A percentile compares a stretch with the other conserved stretches of the same genome.
phyloP scores from a whole-genome alignment of 1,140 invertebrate genomes.

The Papilio helenus region DNA sequence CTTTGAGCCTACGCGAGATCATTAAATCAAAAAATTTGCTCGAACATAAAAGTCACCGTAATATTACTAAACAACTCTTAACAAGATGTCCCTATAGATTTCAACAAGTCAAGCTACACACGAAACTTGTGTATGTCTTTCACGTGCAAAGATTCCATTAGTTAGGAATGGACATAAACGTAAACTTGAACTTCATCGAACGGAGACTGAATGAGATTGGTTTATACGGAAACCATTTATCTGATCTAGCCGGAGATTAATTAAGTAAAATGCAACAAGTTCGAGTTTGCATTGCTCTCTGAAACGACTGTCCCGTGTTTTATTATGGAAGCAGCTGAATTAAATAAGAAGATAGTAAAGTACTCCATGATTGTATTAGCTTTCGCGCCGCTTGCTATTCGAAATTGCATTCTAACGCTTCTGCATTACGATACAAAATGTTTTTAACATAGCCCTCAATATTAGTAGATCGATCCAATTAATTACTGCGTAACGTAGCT shows the following conservation, averaged over 20 bases:
- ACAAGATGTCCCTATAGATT: conserved; percentile 13
- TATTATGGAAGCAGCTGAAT: conserved; percentile 74
- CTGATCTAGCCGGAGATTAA: conserved; percentile 76
- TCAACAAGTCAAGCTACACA: neutral
- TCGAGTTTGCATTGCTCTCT: conserved; percentile 74
- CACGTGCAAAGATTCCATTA: conserved; percentile 26
- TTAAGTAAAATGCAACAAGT: conserved; percentile 82
- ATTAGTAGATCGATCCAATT: conserved; percentile 37
- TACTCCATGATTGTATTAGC: conserved; percentile 53
- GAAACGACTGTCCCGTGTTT: conserved; percentile 72
- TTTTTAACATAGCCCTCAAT: conserved; percentile 1
- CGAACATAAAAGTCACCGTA: conserved; percentile 15
- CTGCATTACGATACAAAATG: conserved; percentile 14
- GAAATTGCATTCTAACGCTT: conserved; percentile 27
- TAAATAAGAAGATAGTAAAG: conserved; percentile 65
- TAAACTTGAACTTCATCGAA: conserved; percentile 51
- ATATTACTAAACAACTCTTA: conserved; percentile 19
- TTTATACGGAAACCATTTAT: conserved; percentile 65
- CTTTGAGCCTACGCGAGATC: neutral
- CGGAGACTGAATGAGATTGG: conserved; percentile 56
- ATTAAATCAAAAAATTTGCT: conserved; percentile 14
- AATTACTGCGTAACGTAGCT: conserved; percentile 37
- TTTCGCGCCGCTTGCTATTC: conserved; percentile 37
- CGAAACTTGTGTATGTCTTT: conserved; percentile 19
- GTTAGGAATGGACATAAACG: conserved; percentile 20